phyloP scores from a whole-genome alignment of 2,888 invertebrate species.

The Nomada fucata region DNA sequence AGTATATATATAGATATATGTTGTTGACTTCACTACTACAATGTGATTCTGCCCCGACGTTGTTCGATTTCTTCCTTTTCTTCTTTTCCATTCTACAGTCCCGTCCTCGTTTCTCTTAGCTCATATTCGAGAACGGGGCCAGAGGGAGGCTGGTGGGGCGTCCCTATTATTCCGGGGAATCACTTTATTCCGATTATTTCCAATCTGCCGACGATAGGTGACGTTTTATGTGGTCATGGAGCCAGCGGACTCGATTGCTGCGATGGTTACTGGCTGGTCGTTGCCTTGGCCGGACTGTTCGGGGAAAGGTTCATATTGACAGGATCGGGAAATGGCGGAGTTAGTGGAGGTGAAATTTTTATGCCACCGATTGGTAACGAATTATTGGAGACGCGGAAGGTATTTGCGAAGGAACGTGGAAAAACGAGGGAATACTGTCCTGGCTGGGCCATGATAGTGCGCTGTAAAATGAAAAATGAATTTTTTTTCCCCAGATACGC shows the following conservation, averaged over 20 bases:
- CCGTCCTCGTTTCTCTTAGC: constrained; percentile 12
- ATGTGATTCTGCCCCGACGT: constrained; percentile 65
- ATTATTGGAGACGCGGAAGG: constrained; percentile 14
- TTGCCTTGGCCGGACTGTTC: constrained; percentile 5
- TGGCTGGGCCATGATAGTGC: background rate
- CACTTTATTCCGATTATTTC: constrained; percentile 80
- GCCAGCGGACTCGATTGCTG: constrained; percentile 25
- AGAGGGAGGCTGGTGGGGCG: constrained; percentile 25
- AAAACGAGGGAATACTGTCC: background rate
- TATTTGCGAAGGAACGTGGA: background rate
- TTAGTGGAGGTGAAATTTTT: constrained; percentile 45
- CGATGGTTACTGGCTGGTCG: constrained; percentile 30
- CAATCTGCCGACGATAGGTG: constrained; percentile 75
- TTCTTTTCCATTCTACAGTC: background rate
- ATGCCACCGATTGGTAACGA: constrained; percentile 14
- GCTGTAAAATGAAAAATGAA: background rate
- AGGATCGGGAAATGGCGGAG: constrained; percentile 28
- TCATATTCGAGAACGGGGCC: constrained; percentile 35
- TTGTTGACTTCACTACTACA: constrained; percentile 79
- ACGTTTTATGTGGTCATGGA: constrained; percentile 57
- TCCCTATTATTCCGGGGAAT: constrained; percentile 76
- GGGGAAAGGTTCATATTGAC: constrained; percentile 23
- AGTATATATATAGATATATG: constrained; percentile 64
- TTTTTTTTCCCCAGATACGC: background rate
- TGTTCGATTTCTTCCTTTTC: constrained; percentile 10